Evolutionary conservation across 2,113 vertebrate species (phyloP), one percentile per base, ranked within the genome.

Genomic region (Pungitius pungitius): DNA sequence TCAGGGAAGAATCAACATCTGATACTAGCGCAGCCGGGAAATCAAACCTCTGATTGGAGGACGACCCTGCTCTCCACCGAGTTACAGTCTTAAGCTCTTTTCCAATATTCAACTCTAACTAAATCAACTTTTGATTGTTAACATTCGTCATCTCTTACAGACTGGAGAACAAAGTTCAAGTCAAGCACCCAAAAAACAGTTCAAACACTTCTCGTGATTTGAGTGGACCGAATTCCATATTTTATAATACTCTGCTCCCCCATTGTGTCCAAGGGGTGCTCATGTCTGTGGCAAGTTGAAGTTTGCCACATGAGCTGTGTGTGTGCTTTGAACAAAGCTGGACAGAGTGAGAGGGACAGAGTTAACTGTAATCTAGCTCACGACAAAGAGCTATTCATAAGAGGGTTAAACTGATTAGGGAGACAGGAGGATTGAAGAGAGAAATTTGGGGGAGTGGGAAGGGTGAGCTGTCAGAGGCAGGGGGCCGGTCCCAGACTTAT

Each of bases 321-420:
- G 72, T 45, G 37, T 61, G 56, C 59, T 83, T 58, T 88, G 87
- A 88, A 81, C 65, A 4, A 71, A 75, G 72, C 75, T 59, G 85
- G 84, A 89, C 81, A 58, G 83, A 87, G 78, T 39, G 77, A 88
- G 88, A 88, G 90, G 85, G 89, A 80, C 88, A 87, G 85, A 89
- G 89, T 90, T 93, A 91, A 95, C 91, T 92, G 92, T 94, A 95
- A 95, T 93, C 92, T 92, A 87, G 92, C 80, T 84, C 88, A 89
- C 81, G 82, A 95, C 93, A 95, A 94, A 94, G 94, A 92, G 90
- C 92, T 91, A 93, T 94, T 94, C 93, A 94, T 92, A 92, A 91
- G 91, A 93, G 92, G 92, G 87, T 93, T 94, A 92, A 92, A 91
- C 86, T 91, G 92, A 94, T 94, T 94, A 94, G 89, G 78, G 81